These are phyloP conservation scores for human (Homo sapiens) DNA, from an alignment of 2,113 vertebrate species.

Conservation along the genomic window GRCh38 chr14:72646001-72646500, in stretches of 20 bases:
- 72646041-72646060: background rate
- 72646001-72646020: background rate
- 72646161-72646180: background rate
- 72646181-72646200: background rate
- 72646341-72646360: too few species aligned
- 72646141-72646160: background rate
- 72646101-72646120: background rate
- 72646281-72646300: background rate
- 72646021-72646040: background rate
- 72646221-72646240: background rate
- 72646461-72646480: fast-evolving
- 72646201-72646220: background rate
- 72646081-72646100: background rate
- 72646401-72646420: background rate
- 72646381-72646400: fast-evolving
- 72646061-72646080: background rate
- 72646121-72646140: background rate
- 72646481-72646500: background rate
- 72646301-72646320: background rate
- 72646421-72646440: background rate
- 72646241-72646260: background rate
- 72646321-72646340: background rate
- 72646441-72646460: background rate
- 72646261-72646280: background rate
- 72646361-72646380: background rate